Conservation (phyloP, 2,113 vertebrate genomes). For the Nesogale talazaci region DNA sequence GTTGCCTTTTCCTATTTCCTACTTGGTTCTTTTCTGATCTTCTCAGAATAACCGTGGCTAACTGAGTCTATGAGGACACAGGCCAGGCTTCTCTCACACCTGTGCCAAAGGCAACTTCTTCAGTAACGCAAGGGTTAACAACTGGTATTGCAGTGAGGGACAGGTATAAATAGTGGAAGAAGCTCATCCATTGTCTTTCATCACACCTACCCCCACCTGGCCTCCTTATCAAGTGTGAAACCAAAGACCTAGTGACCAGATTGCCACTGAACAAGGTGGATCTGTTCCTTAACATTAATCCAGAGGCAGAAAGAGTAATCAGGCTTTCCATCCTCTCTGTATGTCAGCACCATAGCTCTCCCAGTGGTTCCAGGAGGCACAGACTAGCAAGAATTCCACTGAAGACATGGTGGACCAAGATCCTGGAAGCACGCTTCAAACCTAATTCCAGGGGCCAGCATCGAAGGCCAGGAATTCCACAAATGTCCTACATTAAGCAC, state of each 20-base stretch:
- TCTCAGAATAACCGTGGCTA: neutral
- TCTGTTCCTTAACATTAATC: neutral
- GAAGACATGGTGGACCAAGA: neutral
- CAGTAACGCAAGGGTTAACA: fast-evolving
- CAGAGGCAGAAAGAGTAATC: neutral
- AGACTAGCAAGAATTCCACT: neutral
- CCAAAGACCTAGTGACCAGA: neutral
- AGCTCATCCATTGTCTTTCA: fast-evolving
- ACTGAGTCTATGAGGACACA: neutral
- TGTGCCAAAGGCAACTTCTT: fast-evolving
- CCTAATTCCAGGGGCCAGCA: neutral
- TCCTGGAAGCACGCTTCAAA: neutral
- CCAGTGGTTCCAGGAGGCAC: too few relatives aligned
- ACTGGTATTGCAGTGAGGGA: fast-evolving
- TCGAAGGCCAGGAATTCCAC: neutral
- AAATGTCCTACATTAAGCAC: too few relatives aligned
- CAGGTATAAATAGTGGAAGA: fast-evolving
- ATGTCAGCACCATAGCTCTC: neutral
- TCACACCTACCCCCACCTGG: too few relatives aligned
- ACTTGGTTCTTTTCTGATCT: neutral
- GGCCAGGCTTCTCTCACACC: fast-evolving
- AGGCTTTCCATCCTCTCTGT: fast-evolving
- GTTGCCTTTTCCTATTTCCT: neutral
- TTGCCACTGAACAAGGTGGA: neutral
- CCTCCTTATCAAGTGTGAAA: neutral